These are phyloP conservation scores for Hoplostethus mediterraneus DNA, from an alignment of 2,797 vertebrate species.

Conservation along the genomic window DNA sequence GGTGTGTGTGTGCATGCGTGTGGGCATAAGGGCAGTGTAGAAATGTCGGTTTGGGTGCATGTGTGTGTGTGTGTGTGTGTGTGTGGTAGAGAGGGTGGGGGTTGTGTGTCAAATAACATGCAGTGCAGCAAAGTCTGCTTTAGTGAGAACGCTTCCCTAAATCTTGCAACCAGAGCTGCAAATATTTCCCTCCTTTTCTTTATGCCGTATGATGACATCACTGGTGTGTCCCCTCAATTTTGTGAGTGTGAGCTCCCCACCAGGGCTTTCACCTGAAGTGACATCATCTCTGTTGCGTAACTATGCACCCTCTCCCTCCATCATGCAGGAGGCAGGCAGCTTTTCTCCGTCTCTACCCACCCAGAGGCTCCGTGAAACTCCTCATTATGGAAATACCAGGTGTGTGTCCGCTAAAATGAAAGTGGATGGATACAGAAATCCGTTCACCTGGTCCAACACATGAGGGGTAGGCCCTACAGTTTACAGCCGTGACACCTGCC, in stretches of 20 bases:
- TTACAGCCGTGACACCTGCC: slow-evolving; percentile 6
- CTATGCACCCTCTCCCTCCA: neutral
- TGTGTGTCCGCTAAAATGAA: slow-evolving; percentile 39
- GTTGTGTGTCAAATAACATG: slow-evolving; percentile 24
- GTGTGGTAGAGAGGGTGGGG: slow-evolving; percentile 31
- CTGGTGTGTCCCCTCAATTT: slow-evolving; percentile 57
- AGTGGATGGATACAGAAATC: slow-evolving; percentile 33
- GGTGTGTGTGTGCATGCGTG: slow-evolving; percentile 31
- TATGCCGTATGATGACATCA: slow-evolving; percentile 65
- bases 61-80: slow-evolving; percentile 16
- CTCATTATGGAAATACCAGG: slow-evolving; percentile 65
- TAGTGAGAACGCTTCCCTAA: neutral
- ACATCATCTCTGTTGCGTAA: slow-evolving; percentile 68
- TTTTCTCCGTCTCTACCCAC: slow-evolving; percentile 41
- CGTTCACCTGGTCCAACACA: neutral
- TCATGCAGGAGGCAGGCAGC: slow-evolving; percentile 40
- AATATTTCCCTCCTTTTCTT: slow-evolving; percentile 27
- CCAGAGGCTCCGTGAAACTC: slow-evolving; percentile 59
- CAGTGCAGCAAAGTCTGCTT: slow-evolving; percentile 44
- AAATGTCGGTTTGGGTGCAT: slow-evolving; percentile 24
- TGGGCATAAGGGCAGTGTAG: slow-evolving; percentile 38
- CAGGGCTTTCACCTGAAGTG: slow-evolving; percentile 72
- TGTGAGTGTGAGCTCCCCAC: slow-evolving; percentile 28
- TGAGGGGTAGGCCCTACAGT: neutral
- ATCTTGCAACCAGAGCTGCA: slow-evolving; percentile 46